Evolutionary conservation across 23 tunicate genomes (phyloP), one percentile per base, ranked within the genome.

Genomic region (Oikopleura dioica): DNA sequence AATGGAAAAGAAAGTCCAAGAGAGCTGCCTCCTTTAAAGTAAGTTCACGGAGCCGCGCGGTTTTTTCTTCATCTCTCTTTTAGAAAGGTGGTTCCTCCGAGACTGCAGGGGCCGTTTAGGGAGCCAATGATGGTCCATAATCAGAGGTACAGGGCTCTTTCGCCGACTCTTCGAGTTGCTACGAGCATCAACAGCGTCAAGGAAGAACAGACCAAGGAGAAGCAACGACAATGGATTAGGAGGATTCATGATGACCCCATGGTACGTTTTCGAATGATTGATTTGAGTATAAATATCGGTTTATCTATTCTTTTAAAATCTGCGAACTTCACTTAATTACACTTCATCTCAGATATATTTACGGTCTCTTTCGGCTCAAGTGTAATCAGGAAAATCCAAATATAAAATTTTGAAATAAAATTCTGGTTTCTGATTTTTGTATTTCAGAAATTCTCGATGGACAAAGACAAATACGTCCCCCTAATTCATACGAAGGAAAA

Each of bases 41-140:
- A 16, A 21, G 33, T 31, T 23, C 72, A 23, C 32, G 5, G 33
- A 24, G 33, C 30, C 2, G 30, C 72, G 26, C 16, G 72, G 72
- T 63, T 63, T n/a, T n/a, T n/a, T n/a, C n/a, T n/a, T n/a, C n/a
- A n/a, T n/a, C n/a, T n/a, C n/a, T n/a, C n/a, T n/a, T n/a, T n/a
- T n/a, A n/a, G n/a, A n/a, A n/a, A n/a, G n/a, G n/a, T n/a, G n/a
- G n/a, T n/a, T n/a, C n/a, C n/a, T n/a, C n/a, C n/a, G n/a, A n/a
- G n/a, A n/a, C n/a, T n/a, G n/a, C n/a, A n/a, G n/a, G 96, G 96
- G 4, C 96, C 96, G 23, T 89, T 89, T 59, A 82, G 82, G 59
- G 76, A 89, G 30, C 80, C 81, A 4, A 38, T 12, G 0, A 51
- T 44, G 24, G 96, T 89, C 1, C 69, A 79, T 23, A 75, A 69